Evolutionary conservation across 2,797 vertebrate species (phyloP), one percentile per base, ranked within the genome.

Genomic region (Enteromius radiatus): DNA sequence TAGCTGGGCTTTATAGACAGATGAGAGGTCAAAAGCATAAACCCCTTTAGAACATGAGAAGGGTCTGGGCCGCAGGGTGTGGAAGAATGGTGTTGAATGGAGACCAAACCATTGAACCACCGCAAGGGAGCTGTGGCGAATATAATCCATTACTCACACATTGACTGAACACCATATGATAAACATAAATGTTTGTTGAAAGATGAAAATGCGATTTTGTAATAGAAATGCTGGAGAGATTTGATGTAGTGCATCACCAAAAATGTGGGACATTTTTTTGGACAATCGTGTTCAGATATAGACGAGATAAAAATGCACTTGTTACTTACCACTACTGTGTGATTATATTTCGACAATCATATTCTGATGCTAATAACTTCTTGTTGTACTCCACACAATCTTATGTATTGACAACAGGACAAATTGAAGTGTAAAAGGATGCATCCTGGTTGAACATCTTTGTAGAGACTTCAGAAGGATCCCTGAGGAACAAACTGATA

Each of bases 51-150:
- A 76, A 56, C 36, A 45, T 76, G 61, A 67, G 23, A 67, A 0
- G 8, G 61, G 10, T 67, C 12, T 67, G 28, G n/a, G 59, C 43
- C 31, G 3, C n/a, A 5, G 43, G 33, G 31, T 21, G 70, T 28
- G 61, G 15, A 14, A 67, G 23, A 38, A 31, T 33, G 12, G 26
- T 76, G 11, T 82, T 81, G 31, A 74, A 81, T 65, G 45, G 61
- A 65, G 23, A 54, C 7, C 59, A 56, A 54, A 56, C 33, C 23
- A 68, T 76, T 54, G 69, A 64, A 49, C 28, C 43, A 63, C 15
- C 56, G 61, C 8, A 33, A 47, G 33, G 67, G 33, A 28, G 4
- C 28, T 76, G 61, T 75, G 61, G 61, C 56, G 36, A 82, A 43
- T 26, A n/a, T 38, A 56, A 15, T 76, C 61, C 23, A 76, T 67